phyloP scores from a whole-genome alignment of 2,888 invertebrate genomes.

The Ochropacha duplaris region DNA sequence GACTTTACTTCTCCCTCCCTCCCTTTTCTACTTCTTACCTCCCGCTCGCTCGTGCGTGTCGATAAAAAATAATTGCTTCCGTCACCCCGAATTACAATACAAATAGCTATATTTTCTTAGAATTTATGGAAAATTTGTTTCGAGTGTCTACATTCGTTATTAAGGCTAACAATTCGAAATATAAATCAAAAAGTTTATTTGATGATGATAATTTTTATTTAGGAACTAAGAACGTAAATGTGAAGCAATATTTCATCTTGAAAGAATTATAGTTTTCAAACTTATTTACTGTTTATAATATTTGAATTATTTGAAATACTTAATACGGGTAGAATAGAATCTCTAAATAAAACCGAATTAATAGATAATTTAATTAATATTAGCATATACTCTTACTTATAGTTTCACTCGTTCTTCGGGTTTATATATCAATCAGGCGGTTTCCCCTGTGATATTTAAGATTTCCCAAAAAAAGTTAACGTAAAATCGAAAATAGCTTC shows the following conservation, averaged over 20 bases:
- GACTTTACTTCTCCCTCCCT: conserved; percentile 30
- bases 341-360: too few species aligned
- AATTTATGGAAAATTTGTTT: conserved; percentile 24
- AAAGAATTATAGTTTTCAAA: background rate
- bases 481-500: too few species aligned
- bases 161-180: conserved; percentile 1
- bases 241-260: background rate
- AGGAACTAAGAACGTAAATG: background rate
- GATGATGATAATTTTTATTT: background rate
- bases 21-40: conserved; percentile 21
- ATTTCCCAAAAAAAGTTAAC: too few species aligned
- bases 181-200: conserved; percentile 4
- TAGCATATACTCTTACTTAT: too few species aligned
- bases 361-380: too few species aligned
- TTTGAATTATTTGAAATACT: too few species aligned
- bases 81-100: conserved; percentile 62
- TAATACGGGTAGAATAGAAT: too few species aligned
- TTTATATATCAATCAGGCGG: too few species aligned
- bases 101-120: conserved; percentile 44
- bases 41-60: conserved; percentile 69
- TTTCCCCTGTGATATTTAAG: too few species aligned
- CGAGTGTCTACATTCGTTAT: conserved; percentile 7
- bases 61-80: conserved; percentile 81
- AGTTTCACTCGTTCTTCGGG: too few species aligned
- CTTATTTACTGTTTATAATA: too few species aligned